Evolutionary conservation across 2,797 vertebrate species (phyloP).

Genomic region (Ptychobarbus kaznakovi): DNA sequence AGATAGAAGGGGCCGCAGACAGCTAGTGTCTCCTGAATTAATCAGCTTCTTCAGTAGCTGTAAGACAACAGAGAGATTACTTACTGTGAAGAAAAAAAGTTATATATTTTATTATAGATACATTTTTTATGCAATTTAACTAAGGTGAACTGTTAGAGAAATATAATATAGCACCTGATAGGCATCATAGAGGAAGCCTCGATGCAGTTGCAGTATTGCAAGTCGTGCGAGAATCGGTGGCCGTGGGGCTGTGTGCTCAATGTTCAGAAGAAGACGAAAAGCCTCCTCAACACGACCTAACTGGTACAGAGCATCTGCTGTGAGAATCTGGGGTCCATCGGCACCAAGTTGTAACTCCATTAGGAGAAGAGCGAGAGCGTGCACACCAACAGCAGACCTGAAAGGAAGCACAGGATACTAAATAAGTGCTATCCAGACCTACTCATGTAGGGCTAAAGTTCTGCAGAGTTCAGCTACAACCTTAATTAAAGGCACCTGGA

Average conservation of each 20-base stretch:
- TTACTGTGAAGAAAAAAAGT: not conserved
- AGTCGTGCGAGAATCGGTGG: slow-evolving; percentile 86
- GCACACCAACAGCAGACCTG: slow-evolving; percentile 85
- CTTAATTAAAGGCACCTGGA: not conserved
- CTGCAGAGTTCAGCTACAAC: not conserved
- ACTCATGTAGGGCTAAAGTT: not conserved
- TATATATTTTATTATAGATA: not conserved
- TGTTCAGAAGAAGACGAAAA: slow-evolving; percentile 82
- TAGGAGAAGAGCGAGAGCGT: slow-evolving; percentile 85
- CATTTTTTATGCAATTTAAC: not conserved
- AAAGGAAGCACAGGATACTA: not conserved
- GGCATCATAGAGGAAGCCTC: slow-evolving; percentile 87
- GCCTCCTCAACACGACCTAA: slow-evolving; percentile 86
- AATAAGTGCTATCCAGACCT: not conserved
- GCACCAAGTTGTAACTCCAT: slow-evolving; percentile 83
- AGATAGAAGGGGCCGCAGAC: slow-evolving; percentile 83
- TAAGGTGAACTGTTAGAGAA: not conserved
- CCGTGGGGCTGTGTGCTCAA: slow-evolving; percentile 76
- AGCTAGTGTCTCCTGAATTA: slow-evolving; percentile 85
- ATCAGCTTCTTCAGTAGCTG: slow-evolving; percentile 91
- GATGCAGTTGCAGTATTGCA: slow-evolving; percentile 87
- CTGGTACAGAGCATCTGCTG: slow-evolving; percentile 90
- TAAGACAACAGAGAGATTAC: not conserved
- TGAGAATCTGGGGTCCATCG: slow-evolving; percentile 81
- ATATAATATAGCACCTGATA: slow-evolving; percentile 81